Percentiles rank a stretch among this genome's conserved stretches.
These are phyloP conservation scores for Malurus cyaneus DNA, from an alignment of 2,113 vertebrate genomes.

Conservation along the genomic window DNA sequence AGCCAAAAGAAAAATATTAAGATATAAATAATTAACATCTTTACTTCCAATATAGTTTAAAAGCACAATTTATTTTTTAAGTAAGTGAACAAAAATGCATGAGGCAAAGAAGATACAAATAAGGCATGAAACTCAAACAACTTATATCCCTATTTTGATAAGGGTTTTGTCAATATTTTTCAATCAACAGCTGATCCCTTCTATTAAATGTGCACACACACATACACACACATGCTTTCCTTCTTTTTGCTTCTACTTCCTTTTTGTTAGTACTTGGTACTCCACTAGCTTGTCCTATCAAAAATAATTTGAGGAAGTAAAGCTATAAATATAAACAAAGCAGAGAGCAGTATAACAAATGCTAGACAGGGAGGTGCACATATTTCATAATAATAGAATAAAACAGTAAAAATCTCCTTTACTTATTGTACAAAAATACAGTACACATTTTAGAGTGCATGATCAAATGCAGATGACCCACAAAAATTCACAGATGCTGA, in stretches of 20 bases:
- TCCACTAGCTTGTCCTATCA: background rate
- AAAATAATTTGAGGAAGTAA: background rate
- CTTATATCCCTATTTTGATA: background rate
- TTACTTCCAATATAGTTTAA: background rate
- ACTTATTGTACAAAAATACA: background rate
- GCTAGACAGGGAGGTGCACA: background rate
- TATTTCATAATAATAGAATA: background rate
- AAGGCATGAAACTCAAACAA: background rate
- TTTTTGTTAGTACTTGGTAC: background rate
- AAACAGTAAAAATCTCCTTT: background rate
- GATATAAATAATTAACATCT: background rate
- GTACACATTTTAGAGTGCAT: background rate
- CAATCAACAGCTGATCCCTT: background rate
- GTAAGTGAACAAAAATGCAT: background rate
- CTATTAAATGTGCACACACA: background rate
- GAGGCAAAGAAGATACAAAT: background rate
- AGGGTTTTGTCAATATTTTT: background rate
- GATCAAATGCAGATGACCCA: conserved; percentile 11
- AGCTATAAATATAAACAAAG: background rate
- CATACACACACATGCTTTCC: background rate
- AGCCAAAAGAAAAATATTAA: background rate
- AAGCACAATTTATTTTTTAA: background rate
- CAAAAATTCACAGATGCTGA: conserved; percentile 8
- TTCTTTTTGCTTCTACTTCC: background rate
- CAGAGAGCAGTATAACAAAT: background rate